Evolutionary conservation across 2,888 invertebrate genomes (phyloP).

Genomic region (Hirtodrosophila alboralis): DNA sequence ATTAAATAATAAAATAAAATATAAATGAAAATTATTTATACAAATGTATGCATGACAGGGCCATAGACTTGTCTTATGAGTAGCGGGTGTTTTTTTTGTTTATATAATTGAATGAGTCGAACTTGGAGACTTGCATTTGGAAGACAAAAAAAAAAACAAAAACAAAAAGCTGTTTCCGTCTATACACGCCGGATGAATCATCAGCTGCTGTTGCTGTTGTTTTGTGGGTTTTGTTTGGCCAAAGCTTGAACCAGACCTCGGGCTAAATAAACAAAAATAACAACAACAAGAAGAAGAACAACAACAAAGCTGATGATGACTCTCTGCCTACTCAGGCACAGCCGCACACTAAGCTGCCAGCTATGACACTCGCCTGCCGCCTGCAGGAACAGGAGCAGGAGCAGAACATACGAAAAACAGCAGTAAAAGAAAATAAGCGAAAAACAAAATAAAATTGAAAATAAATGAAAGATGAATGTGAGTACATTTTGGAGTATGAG

Average conservation of each 20-base stretch:
- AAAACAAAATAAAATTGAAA: slow-evolving; percentile 37
- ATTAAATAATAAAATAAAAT: slow-evolving; percentile 1
- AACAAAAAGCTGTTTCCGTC: slow-evolving; percentile 33
- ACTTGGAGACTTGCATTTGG: slow-evolving; percentile 32
- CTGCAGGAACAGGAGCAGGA: slow-evolving; percentile 24
- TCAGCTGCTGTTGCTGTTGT: slow-evolving; percentile 19
- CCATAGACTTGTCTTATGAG: slow-evolving; percentile 7
- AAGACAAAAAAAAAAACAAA: slow-evolving; percentile 18
- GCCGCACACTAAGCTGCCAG: not conserved
- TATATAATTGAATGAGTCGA: slow-evolving; percentile 33
- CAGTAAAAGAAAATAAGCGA: slow-evolving; percentile 34
- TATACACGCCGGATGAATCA: slow-evolving; percentile 37
- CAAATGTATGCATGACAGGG: slow-evolving; percentile 4
- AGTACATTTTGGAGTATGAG: slow-evolving; percentile 39
- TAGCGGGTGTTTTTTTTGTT: slow-evolving; percentile 12
- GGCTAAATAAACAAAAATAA: not conserved
- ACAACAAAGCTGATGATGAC: too few relatives aligned
- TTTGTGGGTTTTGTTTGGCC: slow-evolving; percentile 31
- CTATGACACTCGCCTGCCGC: slow-evolving; percentile 29
- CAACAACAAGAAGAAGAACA: too few relatives aligned
- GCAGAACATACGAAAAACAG: slow-evolving; percentile 14
- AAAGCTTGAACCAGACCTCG: slow-evolving; percentile 14
- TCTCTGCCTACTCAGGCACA: not conserved
- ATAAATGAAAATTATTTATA: slow-evolving; percentile 8
- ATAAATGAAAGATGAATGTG: slow-evolving; percentile 44